Base-by-base conservation (phyloP, 64 coral and sea anemone species). In the Stylophora pistillata region DNA sequence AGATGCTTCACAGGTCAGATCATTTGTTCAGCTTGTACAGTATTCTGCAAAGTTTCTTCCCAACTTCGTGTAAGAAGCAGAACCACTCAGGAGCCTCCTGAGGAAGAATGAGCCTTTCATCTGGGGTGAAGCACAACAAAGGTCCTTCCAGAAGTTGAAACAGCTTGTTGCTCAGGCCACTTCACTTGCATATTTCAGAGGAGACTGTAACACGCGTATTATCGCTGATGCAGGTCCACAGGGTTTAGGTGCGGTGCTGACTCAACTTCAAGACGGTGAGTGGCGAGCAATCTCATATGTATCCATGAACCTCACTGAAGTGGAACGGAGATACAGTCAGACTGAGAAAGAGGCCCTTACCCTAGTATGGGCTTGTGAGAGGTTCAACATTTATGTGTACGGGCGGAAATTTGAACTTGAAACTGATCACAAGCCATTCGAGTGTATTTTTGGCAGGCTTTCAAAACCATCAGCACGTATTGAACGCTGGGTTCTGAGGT, bases 371-470 rank as follows among this genome's bases (percentile, higher is more conserved):
- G 76, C 76, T 47, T 47, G 37, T 47, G 37, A 47, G 37, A 47
- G 37, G 37, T 47, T 47, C 37, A 47, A 1, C 37, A 47, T 47
- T 47, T 4, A 47, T 47, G 55, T 18, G n/a, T n/a, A n/a, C n/a
- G n/a, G n/a, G n/a, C n/a, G n/a, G n/a, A 68, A 91, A 30, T 84
- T 91, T 74, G 56, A 58, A 58, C 55, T 91, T 12, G 58, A 80
- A 18, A 91, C 89, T 13, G 89, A 91, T 34, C 69, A 91, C 89
- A 91, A 91, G 53, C 89, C 89, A 30, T 41, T 91, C 10, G 89
- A 91, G 72, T 77, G 85, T 16, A 93, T 93, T 28, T 79, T 87
- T 68, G 57, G 71, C 17, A 80, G 28, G 58, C 87, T 72, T 62
- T 55, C 53, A 17, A 55, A 82, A 27, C 60, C 85, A 27, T 54